phyloP scores from a whole-genome alignment of 2,888 invertebrate species.

The Apocheima hispidaria region DNA sequence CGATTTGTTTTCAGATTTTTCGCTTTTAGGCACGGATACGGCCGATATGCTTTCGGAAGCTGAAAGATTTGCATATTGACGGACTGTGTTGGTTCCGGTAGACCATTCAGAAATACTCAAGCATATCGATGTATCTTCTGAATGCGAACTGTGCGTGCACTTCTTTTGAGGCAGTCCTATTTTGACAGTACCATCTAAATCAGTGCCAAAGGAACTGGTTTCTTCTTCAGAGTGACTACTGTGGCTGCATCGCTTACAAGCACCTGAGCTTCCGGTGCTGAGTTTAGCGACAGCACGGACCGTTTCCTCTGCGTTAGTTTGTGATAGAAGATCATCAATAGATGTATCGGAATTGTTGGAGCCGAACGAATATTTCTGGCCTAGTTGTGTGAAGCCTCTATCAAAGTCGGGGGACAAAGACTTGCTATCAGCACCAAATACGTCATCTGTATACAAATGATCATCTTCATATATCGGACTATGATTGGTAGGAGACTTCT shows the following conservation, averaged over 20 bases:
- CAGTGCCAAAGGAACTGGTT: constrained; percentile 91
- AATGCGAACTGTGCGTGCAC: constrained; percentile 93
- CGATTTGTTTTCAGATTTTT: constrained; percentile 86
- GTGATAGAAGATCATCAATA: constrained; percentile 87
- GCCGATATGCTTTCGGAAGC: constrained; percentile 89
- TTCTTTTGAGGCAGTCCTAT: constrained; percentile 92
- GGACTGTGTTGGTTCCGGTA: constrained; percentile 94
- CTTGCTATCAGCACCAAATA: constrained; percentile 87
- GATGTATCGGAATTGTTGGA: constrained; percentile 89
- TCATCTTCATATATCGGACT: constrained; percentile 88
- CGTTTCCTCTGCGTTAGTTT: constrained; percentile 86
- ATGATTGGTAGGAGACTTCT: constrained; percentile 86
- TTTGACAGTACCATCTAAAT: constrained; percentile 93
- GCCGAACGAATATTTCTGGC: constrained; percentile 82
- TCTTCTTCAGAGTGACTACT: constrained; percentile 91
- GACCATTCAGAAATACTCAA: constrained; percentile 95
- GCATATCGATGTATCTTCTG: constrained; percentile 95
- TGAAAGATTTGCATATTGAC: constrained; percentile 91
- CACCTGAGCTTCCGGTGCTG: constrained; percentile 80
- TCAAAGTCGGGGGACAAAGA: constrained; percentile 87
- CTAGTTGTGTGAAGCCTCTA: constrained; percentile 73
- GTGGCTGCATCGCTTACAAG: constrained; percentile 88
- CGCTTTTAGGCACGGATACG: constrained; percentile 87
- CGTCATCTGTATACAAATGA: constrained; percentile 86
- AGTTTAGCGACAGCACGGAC: constrained; percentile 81